Evolutionary conservation across 1,140 invertebrate genomes (phyloP).

Genomic region (Asbolus verrucosus): DNA sequence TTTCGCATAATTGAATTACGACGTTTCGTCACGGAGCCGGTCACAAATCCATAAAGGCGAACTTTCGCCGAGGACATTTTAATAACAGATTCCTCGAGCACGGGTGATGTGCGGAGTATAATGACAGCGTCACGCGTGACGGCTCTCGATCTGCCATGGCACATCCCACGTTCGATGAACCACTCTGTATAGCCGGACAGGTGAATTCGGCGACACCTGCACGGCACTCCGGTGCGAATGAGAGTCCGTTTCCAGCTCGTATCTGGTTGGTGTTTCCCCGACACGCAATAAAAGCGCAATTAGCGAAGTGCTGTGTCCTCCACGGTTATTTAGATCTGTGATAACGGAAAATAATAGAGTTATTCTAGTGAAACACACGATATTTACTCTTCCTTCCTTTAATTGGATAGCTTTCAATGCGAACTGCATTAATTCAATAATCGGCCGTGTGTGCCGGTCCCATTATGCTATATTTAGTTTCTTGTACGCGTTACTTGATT

Average conservation of each 20-base stretch:
- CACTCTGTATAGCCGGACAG: background rate
- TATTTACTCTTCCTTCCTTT: conserved; percentile 59
- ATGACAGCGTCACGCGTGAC: conserved; percentile 25
- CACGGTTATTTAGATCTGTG: conserved; percentile 59
- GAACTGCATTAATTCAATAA: conserved; percentile 50
- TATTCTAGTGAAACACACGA: conserved; percentile 59
- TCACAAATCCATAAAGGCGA: conserved; percentile 29
- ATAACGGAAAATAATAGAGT: conserved; percentile 61
- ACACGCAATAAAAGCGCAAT: conserved; percentile 59
- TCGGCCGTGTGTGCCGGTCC: conserved; percentile 28
- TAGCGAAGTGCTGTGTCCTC: conserved; percentile 59
- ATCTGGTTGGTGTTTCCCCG: conserved; percentile 36
- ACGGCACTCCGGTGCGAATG: conserved; percentile 16
- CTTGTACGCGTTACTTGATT: conserved; percentile 23
- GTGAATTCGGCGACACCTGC: conserved; percentile 35
- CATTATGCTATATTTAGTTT: conserved; percentile 32
- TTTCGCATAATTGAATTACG: conserved; percentile 13
- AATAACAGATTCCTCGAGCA: conserved; percentile 18
- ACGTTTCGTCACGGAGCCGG: conserved; percentile 24
- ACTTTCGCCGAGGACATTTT: conserved; percentile 34
- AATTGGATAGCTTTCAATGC: conserved; percentile 56
- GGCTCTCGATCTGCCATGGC: conserved; percentile 20
- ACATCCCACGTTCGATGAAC: conserved; percentile 16
- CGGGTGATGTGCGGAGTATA: conserved; percentile 28
- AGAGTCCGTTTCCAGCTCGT: conserved; percentile 21